These are phyloP conservation scores for Adoxophyes honmai DNA, from an alignment of 1,140 invertebrate genomes.

Conservation along the genomic window DNA sequence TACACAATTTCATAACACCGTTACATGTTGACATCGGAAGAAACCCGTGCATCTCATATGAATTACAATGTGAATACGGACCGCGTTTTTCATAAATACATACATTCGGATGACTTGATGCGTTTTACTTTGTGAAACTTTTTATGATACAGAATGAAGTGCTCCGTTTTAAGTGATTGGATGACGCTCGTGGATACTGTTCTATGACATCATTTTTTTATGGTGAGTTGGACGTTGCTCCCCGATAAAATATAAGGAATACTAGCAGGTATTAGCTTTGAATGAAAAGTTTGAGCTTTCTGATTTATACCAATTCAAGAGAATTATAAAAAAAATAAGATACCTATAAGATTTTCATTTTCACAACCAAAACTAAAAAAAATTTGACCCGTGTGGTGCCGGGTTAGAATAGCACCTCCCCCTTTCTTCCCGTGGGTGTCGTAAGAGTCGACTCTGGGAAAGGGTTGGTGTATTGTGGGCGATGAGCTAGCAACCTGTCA, in stretches of 20 bases:
- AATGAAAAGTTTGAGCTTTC: too few species aligned
- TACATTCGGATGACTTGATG: not conserved
- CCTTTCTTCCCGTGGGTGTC: too few species aligned
- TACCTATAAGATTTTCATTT: too few species aligned
- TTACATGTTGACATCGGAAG: not conserved
- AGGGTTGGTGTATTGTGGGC: too few species aligned
- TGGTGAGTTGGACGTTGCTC: not conserved
- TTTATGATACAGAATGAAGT: constrained; percentile 5
- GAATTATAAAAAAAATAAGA: too few species aligned
- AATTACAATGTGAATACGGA: constrained; percentile 6
- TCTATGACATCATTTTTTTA: not conserved
- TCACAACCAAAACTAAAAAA: too few species aligned
- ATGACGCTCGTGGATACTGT: not conserved
- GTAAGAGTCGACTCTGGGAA: too few species aligned
- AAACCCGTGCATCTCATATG: constrained; percentile 1
- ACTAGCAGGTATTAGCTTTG: too few species aligned
- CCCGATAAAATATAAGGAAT: not conserved
- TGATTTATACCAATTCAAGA: too few species aligned
- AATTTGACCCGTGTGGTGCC: too few species aligned
- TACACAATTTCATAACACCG: not conserved
- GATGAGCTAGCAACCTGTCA: too few species aligned
- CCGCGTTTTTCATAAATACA: constrained; percentile 14
- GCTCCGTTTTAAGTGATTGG: constrained; percentile 3
- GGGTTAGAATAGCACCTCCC: too few species aligned
- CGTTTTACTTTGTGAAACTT: constrained; percentile 1